phyloP scores from a whole-genome alignment of 2,888 invertebrate genomes.

The Heliconius hortense region DNA sequence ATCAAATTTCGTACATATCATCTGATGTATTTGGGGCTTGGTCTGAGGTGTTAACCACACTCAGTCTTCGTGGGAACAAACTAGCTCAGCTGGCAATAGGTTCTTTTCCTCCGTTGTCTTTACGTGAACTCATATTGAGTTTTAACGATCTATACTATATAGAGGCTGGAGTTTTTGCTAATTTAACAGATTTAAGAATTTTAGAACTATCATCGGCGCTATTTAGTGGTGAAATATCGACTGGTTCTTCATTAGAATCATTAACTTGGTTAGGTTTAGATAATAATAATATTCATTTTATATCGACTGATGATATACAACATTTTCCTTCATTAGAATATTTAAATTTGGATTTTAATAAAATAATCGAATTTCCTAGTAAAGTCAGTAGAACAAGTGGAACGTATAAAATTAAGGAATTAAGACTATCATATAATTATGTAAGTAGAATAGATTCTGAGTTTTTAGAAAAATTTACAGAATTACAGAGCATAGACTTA shows the following conservation, averaged over 20 bases:
- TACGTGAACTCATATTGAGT: slow-evolving; percentile 91
- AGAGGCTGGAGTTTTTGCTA: slow-evolving; percentile 86
- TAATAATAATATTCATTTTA: slow-evolving; percentile 86
- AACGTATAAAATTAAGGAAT: slow-evolving; percentile 87
- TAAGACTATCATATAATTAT: slow-evolving; percentile 90
- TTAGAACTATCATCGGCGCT: slow-evolving; percentile 91
- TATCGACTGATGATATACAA: slow-evolving; percentile 84
- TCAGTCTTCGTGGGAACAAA: slow-evolving; percentile 89
- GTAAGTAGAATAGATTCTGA: slow-evolving; percentile 84
- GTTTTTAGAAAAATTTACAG: slow-evolving; percentile 85
- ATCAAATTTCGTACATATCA: slow-evolving; percentile 86
- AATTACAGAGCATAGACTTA: slow-evolving; percentile 87
- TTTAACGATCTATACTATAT: slow-evolving; percentile 91
- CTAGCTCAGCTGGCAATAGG: slow-evolving; percentile 84
- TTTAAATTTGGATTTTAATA: slow-evolving; percentile 91
- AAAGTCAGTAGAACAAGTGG: slow-evolving; percentile 59
- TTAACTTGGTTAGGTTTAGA: slow-evolving; percentile 91
- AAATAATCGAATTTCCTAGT: slow-evolving; percentile 85
- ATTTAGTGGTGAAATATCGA: slow-evolving; percentile 86
- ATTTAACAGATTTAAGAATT: slow-evolving; percentile 87
- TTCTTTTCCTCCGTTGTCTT: slow-evolving; percentile 85
- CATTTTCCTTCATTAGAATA: slow-evolving; percentile 86
- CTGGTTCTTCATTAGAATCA: slow-evolving; percentile 83
- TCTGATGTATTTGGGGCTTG: slow-evolving; percentile 86
- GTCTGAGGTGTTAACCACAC: slow-evolving; percentile 87